phyloP scores from a whole-genome alignment of 2,888 invertebrate genomes.

The Exephanes ischioxanthus region DNA sequence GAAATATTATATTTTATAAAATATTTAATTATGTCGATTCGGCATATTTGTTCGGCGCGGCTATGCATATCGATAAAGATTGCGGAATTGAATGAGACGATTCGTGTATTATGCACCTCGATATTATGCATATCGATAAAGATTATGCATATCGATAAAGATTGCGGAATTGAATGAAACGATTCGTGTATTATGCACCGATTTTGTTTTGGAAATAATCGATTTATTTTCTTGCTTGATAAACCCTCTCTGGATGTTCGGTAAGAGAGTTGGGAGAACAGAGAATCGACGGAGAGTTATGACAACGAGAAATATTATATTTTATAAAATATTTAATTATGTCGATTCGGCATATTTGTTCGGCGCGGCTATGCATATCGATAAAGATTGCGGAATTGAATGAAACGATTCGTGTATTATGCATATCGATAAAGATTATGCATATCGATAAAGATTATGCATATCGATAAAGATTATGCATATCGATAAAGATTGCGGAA shows the following conservation, averaged over 20 bases:
- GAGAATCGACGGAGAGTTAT: neutral
- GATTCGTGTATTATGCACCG: neutral
- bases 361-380: neutral
- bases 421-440: too few species aligned
- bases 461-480: too few species aligned
- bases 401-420: neutral
- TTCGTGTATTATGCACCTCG: too few species aligned
- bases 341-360: neutral
- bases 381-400: neutral
- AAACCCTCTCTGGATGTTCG: neutral
- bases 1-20: neutral
- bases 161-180: neutral
- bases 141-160: neutral
- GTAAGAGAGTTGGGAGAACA: neutral
- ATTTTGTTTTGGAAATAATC: constrained; percentile 41
- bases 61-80: neutral
- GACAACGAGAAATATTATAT: neutral
- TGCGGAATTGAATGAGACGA: neutral
- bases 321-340: neutral
- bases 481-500: neutral
- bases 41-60: neutral
- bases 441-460: too few species aligned
- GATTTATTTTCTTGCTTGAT: constrained; percentile 35
- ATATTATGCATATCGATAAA: too few species aligned
- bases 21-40: neutral